These are phyloP conservation scores for Drosophila kambysellisi DNA, from an alignment of 2,888 invertebrate genomes.

Conservation along the genomic window DNA sequence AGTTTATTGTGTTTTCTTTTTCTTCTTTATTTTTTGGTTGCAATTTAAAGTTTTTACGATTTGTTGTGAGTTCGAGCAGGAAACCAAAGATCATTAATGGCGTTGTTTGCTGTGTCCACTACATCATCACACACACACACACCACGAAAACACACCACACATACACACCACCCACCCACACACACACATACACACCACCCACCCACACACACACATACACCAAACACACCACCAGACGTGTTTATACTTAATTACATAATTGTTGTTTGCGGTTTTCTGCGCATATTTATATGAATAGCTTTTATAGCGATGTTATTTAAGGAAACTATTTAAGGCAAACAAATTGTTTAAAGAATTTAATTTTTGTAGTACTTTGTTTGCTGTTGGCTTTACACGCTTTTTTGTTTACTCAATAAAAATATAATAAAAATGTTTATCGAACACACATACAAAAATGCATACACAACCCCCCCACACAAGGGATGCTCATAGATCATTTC, in stretches of 20 bases:
- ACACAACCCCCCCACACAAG: not conserved
- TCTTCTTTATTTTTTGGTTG: constrained; percentile 44
- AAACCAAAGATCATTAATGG: constrained; percentile 55
- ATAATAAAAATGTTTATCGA: constrained; percentile 26
- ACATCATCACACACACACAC: constrained; percentile 17
- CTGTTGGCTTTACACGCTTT: constrained; percentile 63
- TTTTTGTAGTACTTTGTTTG: constrained; percentile 74
- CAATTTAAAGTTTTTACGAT: constrained; percentile 40
- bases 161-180: constrained; percentile 1
- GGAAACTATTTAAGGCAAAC: constrained; percentile 62
- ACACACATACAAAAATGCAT: constrained; percentile 8
- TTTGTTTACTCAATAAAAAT: constrained; percentile 70
- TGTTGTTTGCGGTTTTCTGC: constrained; percentile 74
- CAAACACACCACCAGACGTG: too few species aligned
- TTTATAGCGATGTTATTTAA: constrained; percentile 75
- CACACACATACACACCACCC: constrained; percentile 1
- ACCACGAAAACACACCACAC: constrained; percentile 5
- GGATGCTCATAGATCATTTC: not conserved
- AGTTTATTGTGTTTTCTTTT: constrained; percentile 30
- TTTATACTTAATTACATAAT: constrained; percentile 70
- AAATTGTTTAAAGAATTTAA: constrained; percentile 71
- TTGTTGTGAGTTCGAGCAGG: constrained; percentile 49
- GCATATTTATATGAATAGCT: constrained; percentile 71
- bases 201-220: constrained; percentile 20
- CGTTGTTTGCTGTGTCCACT: constrained; percentile 23